These are phyloP conservation scores for Pristionchus mayeri DNA, from an alignment of 2,888 invertebrate genomes.

Conservation along the genomic window DNA sequence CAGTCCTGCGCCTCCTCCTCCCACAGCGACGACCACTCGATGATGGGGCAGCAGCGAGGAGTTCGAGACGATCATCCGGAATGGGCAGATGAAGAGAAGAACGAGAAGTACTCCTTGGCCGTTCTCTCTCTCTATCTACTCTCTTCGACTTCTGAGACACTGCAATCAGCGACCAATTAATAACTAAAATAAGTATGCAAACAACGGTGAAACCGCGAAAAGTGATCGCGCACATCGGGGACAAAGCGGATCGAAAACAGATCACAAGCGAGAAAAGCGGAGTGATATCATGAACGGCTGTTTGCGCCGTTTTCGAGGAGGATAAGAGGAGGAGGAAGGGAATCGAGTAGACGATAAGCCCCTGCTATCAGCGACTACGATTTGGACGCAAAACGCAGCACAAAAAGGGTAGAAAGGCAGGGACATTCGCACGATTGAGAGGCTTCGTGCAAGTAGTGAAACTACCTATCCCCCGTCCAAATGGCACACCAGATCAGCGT, in stretches of 20 bases:
- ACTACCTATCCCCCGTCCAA: neutral
- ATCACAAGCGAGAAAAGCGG: neutral
- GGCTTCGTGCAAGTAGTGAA: constrained; percentile 9
- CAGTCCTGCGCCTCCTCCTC: neutral
- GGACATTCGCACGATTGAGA: neutral
- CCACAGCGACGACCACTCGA: neutral
- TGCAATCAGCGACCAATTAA: neutral
- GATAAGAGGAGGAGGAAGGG: neutral
- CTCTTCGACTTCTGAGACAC: no score
- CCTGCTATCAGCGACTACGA: neutral
- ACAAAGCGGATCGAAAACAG: neutral
- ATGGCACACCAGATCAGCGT: neutral
- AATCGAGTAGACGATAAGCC: neutral
- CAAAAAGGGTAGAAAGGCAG: neutral
- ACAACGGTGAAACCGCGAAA: neutral
- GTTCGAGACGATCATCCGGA: constrained; percentile 30
- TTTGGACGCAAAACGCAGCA: neutral
- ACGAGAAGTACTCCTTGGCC: no score
- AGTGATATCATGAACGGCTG: constrained; percentile 18
- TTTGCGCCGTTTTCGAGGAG: neutral
- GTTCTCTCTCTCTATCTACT: no score
- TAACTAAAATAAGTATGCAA: no score
- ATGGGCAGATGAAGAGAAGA: no score
- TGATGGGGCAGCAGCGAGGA: neutral
- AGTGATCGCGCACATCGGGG: neutral